Conservation (phyloP, 2,113 vertebrate genomes). For the Corydoras sp. region DNA sequence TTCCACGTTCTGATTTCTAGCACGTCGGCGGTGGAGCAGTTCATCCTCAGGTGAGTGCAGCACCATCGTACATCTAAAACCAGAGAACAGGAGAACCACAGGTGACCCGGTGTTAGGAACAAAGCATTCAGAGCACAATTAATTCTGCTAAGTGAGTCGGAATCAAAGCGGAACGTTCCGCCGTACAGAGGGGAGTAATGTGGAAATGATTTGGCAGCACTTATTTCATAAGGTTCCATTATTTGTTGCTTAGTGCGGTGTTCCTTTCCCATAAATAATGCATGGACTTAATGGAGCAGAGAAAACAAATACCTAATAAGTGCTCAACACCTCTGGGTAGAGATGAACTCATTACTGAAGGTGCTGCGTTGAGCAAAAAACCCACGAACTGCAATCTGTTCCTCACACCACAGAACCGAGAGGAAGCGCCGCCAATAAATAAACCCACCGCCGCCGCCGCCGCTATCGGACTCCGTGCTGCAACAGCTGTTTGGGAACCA, state of each 20-base stretch:
- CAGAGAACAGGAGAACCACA: too few relatives aligned
- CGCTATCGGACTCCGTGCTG: too few relatives aligned
- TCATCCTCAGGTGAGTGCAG: constrained; percentile 79
- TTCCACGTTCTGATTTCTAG: constrained; percentile 76
- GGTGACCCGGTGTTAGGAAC: too few relatives aligned
- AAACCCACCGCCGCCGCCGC: too few relatives aligned
- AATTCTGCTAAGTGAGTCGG: constrained; percentile 48
- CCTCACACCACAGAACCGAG: constrained; percentile 1
- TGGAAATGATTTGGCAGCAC: constrained; percentile 62
- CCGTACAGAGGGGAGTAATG: constrained; percentile 64
- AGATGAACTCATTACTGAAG: constrained; percentile 58
- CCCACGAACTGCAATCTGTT: constrained; percentile 45
- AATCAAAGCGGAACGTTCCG: constrained; percentile 50
- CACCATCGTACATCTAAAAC: too few relatives aligned
- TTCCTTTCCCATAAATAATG: constrained; percentile 68
- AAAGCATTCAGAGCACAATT: constrained; percentile 41
- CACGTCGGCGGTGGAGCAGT: constrained; percentile 71
- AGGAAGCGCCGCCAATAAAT: not conserved
- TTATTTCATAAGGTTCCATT: constrained; percentile 62
- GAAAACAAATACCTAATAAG: constrained; percentile 67
- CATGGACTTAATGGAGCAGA: constrained; percentile 64
- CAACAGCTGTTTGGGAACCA: too few relatives aligned
- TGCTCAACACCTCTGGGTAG: constrained; percentile 52
- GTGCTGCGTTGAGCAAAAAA: constrained; percentile 45
- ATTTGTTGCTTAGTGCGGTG: constrained; percentile 48